These are phyloP conservation scores for Amphipoea lucens DNA, from an alignment of 2,888 invertebrate genomes.

Conservation along the genomic window DNA sequence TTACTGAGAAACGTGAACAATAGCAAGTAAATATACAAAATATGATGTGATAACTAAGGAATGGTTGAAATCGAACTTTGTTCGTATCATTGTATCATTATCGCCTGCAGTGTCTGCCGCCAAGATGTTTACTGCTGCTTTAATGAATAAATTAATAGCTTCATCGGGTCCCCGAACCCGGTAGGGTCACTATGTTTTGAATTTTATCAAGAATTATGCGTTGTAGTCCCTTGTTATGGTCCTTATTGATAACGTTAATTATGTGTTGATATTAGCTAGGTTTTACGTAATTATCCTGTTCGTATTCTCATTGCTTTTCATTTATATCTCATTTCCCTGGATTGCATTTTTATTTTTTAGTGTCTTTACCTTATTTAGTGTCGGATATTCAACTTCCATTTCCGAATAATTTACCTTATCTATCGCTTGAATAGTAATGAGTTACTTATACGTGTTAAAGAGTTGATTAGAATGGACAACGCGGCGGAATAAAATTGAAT, in stretches of 20 bases:
- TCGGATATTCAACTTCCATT: conserved; percentile 26
- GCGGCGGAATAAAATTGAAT: conserved; percentile 14
- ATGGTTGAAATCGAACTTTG: conserved; percentile 70
- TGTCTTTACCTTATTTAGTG: conserved; percentile 26
- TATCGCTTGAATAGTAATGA: conserved; percentile 19
- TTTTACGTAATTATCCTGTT: conserved; percentile 39
- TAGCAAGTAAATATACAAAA: conserved; percentile 49
- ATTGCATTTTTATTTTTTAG: conserved; percentile 11
- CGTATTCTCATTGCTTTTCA: conserved; percentile 20
- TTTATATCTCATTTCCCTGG: conserved; percentile 13
- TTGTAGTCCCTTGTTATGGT: conserved; percentile 54
- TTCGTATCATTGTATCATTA: conserved; percentile 62
- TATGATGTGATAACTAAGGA: conserved; percentile 62
- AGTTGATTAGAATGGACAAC: conserved; percentile 2
- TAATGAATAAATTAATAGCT: conserved; percentile 70
- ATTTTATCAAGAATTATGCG: conserved; percentile 70
- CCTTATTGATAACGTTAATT: conserved; percentile 53
- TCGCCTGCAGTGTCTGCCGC: conserved; percentile 55
- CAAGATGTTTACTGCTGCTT: conserved; percentile 69
- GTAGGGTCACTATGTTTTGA: conserved; percentile 71
- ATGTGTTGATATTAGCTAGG: conserved; percentile 27
- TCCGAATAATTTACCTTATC: conserved; percentile 18
- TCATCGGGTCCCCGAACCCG: conserved; percentile 74
- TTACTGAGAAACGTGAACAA: conserved; percentile 30
- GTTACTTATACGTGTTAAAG: conserved; percentile 1